A percentile compares a stretch with the other conserved stretches of the same genome.
These are phyloP conservation scores for Hormaphis cornu DNA, from an alignment of 1,140 invertebrate genomes.

Conservation along the genomic window DNA sequence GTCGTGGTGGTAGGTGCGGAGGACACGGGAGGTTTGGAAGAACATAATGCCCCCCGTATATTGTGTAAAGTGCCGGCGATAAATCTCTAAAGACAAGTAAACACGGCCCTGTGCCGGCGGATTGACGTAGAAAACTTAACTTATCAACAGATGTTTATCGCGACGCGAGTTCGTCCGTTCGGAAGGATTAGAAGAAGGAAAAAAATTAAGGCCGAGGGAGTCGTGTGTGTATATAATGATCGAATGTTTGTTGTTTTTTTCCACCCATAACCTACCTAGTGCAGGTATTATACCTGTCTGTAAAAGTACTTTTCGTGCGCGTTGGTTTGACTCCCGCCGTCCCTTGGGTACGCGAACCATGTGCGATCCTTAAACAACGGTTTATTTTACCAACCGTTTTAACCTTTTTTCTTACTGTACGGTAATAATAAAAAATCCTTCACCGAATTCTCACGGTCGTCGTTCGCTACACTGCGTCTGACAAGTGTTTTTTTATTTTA, in stretches of 20 bases:
- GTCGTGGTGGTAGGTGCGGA: too few species aligned
- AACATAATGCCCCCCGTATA: constrained; percentile 27
- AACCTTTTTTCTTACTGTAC: neutral
- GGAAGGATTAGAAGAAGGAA: constrained; percentile 3
- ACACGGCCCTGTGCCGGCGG: constrained; percentile 9
- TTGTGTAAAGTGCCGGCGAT: constrained; percentile 11
- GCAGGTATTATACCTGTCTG: too few species aligned
- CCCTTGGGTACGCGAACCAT: too few species aligned
- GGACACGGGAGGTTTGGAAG: neutral
- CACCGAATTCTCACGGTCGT: neutral
- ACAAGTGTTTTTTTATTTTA: too few species aligned
- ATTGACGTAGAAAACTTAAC: constrained; percentile 29
- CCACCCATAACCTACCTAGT: too few species aligned
- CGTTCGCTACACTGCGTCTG: too few species aligned
- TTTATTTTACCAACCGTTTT: too few species aligned
- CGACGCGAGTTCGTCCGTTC: neutral
- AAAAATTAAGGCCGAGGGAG: neutral
- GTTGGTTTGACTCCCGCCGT: too few species aligned
- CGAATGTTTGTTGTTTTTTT: too few species aligned
- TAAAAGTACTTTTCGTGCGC: too few species aligned
- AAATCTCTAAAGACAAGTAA: constrained; percentile 30
- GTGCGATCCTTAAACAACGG: too few species aligned
- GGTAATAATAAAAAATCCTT: too few species aligned
- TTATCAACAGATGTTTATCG: constrained; percentile 30
- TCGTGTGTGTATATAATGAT: neutral